Percentiles rank a stretch among this genome's conserved stretches.
Conservation (phyloP, 2,113 vertebrate genomes). For the Haliaeetus leucogaster region DNA sequence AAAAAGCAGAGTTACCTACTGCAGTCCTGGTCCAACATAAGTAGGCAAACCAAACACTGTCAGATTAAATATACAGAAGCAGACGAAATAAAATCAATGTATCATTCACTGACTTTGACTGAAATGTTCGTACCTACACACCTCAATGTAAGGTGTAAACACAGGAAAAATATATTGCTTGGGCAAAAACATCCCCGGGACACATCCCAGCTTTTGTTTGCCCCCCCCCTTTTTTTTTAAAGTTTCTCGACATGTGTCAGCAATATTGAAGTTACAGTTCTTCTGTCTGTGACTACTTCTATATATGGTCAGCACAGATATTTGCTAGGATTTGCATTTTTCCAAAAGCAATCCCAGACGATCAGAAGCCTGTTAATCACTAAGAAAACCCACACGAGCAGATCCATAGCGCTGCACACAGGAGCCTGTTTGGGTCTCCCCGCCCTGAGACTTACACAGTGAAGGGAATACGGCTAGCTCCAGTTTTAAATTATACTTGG, state of each 20-base stretch:
- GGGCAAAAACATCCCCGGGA: not conserved
- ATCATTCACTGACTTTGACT: not conserved
- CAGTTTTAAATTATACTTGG: not conserved
- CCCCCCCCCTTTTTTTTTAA: not conserved
- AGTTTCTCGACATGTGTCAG: not conserved
- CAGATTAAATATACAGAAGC: not conserved
- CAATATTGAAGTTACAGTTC: not conserved
- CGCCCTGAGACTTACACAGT: not conserved
- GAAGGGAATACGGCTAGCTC: not conserved
- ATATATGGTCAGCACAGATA: constrained; percentile 48
- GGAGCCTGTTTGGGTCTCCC: not conserved
- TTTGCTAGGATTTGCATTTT: not conserved
- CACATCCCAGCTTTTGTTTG: not conserved
- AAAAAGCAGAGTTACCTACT: not conserved
- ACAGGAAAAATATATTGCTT: not conserved
- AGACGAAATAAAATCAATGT: not conserved
- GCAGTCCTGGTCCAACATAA: not conserved
- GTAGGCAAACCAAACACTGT: not conserved
- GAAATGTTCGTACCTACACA: too few species aligned
- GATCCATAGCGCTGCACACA: not conserved
- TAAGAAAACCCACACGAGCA: not conserved
- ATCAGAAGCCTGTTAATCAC: not conserved
- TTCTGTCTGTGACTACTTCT: not conserved
- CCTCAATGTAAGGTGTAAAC: not conserved
- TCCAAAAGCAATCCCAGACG: not conserved